Evolutionary conservation across 1,140 invertebrate species (phyloP).

Genomic region (Brachystomella parvula): DNA sequence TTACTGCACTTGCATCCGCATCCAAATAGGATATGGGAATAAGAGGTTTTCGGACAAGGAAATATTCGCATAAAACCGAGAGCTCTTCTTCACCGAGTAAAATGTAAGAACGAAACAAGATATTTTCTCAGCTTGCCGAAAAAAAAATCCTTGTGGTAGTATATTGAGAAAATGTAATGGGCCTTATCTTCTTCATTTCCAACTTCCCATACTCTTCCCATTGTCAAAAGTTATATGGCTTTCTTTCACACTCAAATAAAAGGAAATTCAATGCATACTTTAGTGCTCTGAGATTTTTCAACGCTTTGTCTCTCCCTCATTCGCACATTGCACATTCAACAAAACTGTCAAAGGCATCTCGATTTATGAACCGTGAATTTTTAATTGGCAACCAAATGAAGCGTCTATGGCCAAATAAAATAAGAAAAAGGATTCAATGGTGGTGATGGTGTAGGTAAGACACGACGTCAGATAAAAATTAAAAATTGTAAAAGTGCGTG

Average conservation of each 20-base stretch:
- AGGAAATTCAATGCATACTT: neutral
- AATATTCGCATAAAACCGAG: no score
- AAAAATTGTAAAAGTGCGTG: no score
- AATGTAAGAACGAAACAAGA: no score
- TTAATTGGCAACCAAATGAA: constrained; percentile 26
- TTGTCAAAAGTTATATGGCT: neutral
- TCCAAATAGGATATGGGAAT: no score
- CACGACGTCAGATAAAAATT: neutral
- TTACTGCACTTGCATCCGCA: no score
- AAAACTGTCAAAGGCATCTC: neutral
- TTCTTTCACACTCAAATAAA: neutral
- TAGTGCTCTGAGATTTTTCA: neutral
- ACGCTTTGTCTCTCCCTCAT: neutral
- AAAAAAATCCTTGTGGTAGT: no score
- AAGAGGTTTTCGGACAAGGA: no score
- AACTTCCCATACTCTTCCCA: neutral
- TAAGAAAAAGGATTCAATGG: neutral
- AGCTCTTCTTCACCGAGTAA: no score
- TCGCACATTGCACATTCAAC: neutral
- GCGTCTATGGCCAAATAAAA: neutral
- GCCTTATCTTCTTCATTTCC: neutral
- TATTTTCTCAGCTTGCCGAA: no score
- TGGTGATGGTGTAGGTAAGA: neutral
- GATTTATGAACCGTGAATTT: constrained; percentile 34
- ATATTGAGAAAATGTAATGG: no score